Evolutionary conservation across 2,113 vertebrate species (phyloP).

Genomic region (Panurus biarmicus): DNA sequence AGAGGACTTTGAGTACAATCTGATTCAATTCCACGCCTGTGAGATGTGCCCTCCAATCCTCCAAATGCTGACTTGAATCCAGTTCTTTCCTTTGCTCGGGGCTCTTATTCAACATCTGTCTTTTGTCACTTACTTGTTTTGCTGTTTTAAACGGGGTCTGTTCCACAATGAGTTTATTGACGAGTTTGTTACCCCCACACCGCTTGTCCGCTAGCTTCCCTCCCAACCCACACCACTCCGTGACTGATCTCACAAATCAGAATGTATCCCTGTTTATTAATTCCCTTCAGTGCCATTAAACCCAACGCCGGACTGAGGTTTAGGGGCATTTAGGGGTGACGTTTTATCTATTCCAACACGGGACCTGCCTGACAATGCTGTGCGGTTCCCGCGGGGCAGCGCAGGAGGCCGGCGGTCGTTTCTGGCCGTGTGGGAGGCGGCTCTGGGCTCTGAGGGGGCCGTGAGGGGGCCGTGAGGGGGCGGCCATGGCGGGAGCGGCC

Average conservation of each 20-base stretch:
- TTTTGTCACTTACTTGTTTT: background rate
- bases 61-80: background rate
- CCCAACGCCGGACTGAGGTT: background rate
- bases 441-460: background rate
- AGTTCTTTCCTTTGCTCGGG: background rate
- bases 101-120: background rate
- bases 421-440: accelerated
- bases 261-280: background rate
- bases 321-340: no score
- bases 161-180: background rate
- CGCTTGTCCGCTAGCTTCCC: background rate
- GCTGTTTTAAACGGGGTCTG: background rate
- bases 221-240: background rate
- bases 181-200: accelerated
- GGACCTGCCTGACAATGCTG: no score
- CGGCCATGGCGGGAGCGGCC: background rate
- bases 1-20: background rate
- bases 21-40: background rate
- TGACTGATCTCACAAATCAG: background rate
- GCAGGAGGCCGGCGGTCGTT: background rate
- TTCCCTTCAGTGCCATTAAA: background rate
- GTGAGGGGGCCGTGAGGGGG: background rate
- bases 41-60: background rate
- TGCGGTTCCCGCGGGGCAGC: background rate
- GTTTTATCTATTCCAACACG: accelerated